Conservation (phyloP, 2,113 vertebrate genomes). For the Pituophis catenifer region DNA sequence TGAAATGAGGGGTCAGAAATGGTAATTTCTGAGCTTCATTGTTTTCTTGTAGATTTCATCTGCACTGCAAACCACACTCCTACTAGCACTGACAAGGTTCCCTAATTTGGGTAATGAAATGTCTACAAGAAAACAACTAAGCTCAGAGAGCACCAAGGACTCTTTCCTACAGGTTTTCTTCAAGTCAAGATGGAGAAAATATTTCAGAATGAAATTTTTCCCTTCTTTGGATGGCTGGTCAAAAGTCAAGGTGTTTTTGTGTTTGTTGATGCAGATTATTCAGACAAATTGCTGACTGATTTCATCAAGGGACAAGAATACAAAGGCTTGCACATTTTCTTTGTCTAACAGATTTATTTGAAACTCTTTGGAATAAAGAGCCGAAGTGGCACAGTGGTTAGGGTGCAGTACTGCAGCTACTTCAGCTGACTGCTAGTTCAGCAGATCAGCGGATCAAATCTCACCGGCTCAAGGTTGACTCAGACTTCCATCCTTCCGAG, state of each 20-base stretch:
- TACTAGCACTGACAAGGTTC: background rate
- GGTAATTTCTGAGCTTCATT: background rate
- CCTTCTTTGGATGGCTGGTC: background rate
- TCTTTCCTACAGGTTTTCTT: background rate
- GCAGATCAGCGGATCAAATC: too few species aligned
- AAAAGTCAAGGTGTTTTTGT: background rate
- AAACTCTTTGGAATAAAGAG: background rate
- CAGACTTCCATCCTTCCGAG: too few species aligned
- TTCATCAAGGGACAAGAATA: background rate
- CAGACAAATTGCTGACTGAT: background rate
- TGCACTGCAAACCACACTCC: background rate
- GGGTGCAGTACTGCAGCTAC: too few species aligned
- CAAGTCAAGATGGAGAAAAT: background rate
- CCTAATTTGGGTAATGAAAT: background rate
- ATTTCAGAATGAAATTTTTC: background rate
- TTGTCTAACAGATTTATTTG: background rate
- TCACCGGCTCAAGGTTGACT: too few species aligned
- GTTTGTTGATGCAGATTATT: background rate
- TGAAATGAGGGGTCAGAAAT: background rate
- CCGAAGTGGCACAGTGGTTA: too few species aligned
- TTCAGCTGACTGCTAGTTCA: too few species aligned
- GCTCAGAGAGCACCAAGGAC: background rate
- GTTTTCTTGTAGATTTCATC: background rate
- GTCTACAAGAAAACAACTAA: background rate
- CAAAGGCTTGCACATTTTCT: background rate